phyloP scores from a whole-genome alignment of 2,888 invertebrate genomes.

The Alviniconcha strummeri region DNA sequence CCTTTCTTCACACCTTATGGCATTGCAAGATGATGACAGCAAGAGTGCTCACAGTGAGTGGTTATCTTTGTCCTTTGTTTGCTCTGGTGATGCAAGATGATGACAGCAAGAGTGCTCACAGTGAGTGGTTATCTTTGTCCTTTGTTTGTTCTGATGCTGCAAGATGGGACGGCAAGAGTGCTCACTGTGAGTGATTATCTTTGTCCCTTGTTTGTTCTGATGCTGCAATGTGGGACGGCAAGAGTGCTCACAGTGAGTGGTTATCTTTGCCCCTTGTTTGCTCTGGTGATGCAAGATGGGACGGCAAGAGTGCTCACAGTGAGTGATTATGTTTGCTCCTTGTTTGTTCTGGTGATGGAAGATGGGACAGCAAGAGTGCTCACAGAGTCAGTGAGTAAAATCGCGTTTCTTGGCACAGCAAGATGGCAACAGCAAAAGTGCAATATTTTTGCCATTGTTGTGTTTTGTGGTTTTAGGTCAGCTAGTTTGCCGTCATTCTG shows the following conservation, averaged over 20 bases:
- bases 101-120: slow-evolving; percentile 35
- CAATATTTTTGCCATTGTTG: too few relatives aligned
- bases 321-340: not conserved
- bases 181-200: slow-evolving; percentile 24
- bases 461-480: not conserved
- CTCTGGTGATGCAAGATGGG: slow-evolving; percentile 52
- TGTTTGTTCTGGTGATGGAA: slow-evolving; percentile 40
- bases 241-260: slow-evolving; percentile 31
- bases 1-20: slow-evolving; percentile 54
- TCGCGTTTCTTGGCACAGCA: too few relatives aligned
- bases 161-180: slow-evolving; percentile 50
- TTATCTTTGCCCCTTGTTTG: too few relatives aligned
- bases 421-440: too few relatives aligned
- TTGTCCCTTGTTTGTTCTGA: slow-evolving; percentile 13
- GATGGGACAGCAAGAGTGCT: slow-evolving; percentile 47
- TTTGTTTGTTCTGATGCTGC: slow-evolving; percentile 39
- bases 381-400: too few relatives aligned
- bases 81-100: slow-evolving; percentile 49
- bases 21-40: slow-evolving; percentile 54
- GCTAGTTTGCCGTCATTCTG: not conserved
- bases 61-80: too few relatives aligned
- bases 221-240: slow-evolving; percentile 52
- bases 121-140: not conserved
- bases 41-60: slow-evolving; percentile 33
- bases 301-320: slow-evolving; percentile 40